phyloP scores from a whole-genome alignment of 2,113 vertebrate genomes.

The Rhegmatorhina hoffmannsi region DNA sequence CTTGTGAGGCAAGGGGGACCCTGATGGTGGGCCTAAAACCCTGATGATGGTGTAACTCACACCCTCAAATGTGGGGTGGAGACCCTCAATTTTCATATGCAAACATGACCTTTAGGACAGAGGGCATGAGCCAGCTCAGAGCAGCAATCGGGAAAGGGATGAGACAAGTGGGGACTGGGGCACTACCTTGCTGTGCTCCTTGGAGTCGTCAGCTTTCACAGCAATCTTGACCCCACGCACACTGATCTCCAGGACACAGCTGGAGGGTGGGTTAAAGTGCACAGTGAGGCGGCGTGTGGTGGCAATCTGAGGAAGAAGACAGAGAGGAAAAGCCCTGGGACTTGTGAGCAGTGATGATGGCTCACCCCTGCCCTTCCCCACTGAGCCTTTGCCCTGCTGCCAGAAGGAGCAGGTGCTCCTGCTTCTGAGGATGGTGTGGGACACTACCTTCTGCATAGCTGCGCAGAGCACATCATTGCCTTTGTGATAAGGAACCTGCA shows the following conservation, averaged over 20 bases:
- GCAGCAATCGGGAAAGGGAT: background rate
- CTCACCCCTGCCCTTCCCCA: background rate
- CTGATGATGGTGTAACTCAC: background rate
- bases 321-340: background rate
- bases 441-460: conserved; percentile 96
- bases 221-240: conserved; percentile 93
- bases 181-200: conserved; percentile 81
- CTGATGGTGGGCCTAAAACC: background rate
- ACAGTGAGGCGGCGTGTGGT: conserved; percentile 94
- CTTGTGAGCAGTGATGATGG: background rate
- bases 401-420: background rate
- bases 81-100: background rate
- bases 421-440: background rate
- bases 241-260: conserved; percentile 93
- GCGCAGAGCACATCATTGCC: conserved; percentile 96
- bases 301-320: conserved; percentile 81
- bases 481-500: conserved; percentile 96
- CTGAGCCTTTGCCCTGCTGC: background rate
- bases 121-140: background rate
- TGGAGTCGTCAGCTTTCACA: conserved; percentile 87
- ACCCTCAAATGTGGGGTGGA: rapidly evolving
- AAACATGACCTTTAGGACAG: background rate
- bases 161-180: rapidly evolving
- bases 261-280: conserved; percentile 96
- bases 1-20: rapidly evolving